Evolutionary conservation across 2,113 vertebrate genomes (phyloP).

Genomic region (Solea solea): DNA sequence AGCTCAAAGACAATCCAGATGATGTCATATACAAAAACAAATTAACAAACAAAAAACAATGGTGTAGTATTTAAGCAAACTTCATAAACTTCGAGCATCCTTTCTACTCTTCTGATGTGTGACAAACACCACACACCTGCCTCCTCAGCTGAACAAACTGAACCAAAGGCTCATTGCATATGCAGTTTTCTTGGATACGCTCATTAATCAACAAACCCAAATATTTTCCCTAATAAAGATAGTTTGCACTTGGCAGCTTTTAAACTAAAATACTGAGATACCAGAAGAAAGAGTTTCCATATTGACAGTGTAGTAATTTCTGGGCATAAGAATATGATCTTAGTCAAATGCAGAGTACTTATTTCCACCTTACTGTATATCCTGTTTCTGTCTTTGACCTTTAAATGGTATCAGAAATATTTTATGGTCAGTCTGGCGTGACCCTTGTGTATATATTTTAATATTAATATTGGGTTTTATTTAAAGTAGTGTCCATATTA

Average conservation of each 20-base stretch:
- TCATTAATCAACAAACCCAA: constrained; percentile 14
- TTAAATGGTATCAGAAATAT: constrained; percentile 11
- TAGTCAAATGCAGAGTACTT: constrained; percentile 12
- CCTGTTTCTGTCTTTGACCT: constrained; percentile 18
- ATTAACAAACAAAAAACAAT: constrained; percentile 9
- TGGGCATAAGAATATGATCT: constrained; percentile 33
- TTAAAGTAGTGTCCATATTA: too few relatives aligned
- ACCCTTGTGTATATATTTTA: background rate
- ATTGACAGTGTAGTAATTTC: constrained; percentile 25
- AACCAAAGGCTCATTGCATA: background rate
- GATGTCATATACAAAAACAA: constrained; percentile 24
- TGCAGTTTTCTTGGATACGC: constrained; percentile 10
- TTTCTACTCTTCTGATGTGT: constrained; percentile 1
- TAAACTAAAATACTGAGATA: constrained; percentile 29
- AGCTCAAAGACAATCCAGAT: constrained; percentile 34
- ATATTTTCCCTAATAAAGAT: constrained; percentile 10
- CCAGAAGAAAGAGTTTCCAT: constrained; percentile 15
- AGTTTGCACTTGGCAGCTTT: constrained; percentile 42
- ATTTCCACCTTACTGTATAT: constrained; percentile 19
- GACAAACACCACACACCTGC: constrained; percentile 48
- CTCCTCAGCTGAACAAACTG: constrained; percentile 40
- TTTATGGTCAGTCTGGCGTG: constrained; percentile 10
- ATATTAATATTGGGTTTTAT: background rate
- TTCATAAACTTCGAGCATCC: constrained; percentile 28
- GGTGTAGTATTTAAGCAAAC: constrained; percentile 23